Percentiles rank a stretch among this genome's conserved stretches.
Conservation (phyloP, 2,113 vertebrate genomes). For the Etia nguti region DNA sequence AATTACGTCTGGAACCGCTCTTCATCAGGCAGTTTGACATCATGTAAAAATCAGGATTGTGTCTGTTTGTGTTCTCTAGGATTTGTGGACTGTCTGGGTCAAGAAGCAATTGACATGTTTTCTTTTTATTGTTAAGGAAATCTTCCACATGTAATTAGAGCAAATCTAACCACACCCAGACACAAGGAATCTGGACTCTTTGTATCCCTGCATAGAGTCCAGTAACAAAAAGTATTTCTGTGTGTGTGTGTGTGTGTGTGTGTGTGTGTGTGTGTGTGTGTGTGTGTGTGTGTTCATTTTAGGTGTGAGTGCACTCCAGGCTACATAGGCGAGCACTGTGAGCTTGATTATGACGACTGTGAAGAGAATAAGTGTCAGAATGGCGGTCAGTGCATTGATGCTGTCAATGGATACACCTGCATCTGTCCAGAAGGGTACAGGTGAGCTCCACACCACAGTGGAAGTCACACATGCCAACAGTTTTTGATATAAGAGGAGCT, state of each 20-base stretch:
- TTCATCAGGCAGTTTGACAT: background rate
- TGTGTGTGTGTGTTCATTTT: background rate
- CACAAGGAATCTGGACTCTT: background rate
- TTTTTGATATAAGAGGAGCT: background rate
- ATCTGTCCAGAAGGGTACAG: constrained; percentile 92
- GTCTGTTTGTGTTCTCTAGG: background rate
- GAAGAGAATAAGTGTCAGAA: constrained; percentile 94
- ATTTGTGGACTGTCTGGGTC: background rate
- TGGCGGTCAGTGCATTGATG: constrained; percentile 89
- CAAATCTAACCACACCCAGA: background rate
- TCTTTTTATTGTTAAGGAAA: background rate
- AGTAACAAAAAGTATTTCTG: background rate
- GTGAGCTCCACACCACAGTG: constrained; percentile 54
- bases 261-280: background rate
- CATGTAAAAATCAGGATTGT: background rate
- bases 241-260: background rate
- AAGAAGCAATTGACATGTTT: background rate
- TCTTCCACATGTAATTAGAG: background rate
- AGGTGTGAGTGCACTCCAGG: constrained; percentile 97
- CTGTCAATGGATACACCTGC: constrained; percentile 92
- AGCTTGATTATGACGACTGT: constrained; percentile 89
- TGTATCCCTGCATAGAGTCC: background rate
- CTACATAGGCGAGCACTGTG: constrained; percentile 89
- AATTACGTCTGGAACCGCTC: background rate
- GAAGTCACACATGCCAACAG: background rate